Conservation (phyloP, 2,113 vertebrate genomes). For the Onychorhynchus coronatus region DNA sequence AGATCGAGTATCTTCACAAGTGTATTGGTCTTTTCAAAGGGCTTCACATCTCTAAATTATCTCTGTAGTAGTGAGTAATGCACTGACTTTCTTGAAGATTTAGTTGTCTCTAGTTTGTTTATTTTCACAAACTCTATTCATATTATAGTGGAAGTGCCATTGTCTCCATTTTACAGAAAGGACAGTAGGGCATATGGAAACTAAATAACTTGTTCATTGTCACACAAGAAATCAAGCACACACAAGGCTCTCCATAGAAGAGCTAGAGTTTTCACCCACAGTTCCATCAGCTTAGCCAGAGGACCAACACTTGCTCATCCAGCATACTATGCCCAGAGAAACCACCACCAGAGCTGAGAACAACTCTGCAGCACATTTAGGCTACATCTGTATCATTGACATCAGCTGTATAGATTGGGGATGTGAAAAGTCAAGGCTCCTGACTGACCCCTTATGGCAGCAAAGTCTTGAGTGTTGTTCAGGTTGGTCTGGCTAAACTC, state of each 20-base stretch:
- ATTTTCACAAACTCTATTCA: background rate
- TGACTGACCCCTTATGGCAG: background rate
- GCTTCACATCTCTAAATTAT: background rate
- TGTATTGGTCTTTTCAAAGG: background rate
- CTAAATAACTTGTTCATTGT: background rate
- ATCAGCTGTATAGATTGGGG: background rate
- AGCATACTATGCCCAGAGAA: background rate
- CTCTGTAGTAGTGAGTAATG: background rate
- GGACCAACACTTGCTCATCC: background rate
- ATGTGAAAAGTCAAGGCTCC: background rate
- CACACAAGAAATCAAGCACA: background rate
- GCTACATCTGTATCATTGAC: background rate
- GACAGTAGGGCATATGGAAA: background rate
- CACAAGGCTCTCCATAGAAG: background rate
- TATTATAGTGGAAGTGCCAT: background rate
- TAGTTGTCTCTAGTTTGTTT: background rate
- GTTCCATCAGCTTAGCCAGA: background rate
- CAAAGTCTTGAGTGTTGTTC: background rate
- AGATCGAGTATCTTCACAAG: background rate
- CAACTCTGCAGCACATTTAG: background rate
- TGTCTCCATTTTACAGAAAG: background rate
- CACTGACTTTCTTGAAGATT: background rate
- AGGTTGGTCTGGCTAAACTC: background rate
- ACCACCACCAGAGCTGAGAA: background rate
- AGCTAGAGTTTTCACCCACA: background rate